A percentile compares a stretch with the other conserved stretches of the same genome.
Conservation (phyloP, 2,113 vertebrate species). For the Platycercus adscitus region DNA sequence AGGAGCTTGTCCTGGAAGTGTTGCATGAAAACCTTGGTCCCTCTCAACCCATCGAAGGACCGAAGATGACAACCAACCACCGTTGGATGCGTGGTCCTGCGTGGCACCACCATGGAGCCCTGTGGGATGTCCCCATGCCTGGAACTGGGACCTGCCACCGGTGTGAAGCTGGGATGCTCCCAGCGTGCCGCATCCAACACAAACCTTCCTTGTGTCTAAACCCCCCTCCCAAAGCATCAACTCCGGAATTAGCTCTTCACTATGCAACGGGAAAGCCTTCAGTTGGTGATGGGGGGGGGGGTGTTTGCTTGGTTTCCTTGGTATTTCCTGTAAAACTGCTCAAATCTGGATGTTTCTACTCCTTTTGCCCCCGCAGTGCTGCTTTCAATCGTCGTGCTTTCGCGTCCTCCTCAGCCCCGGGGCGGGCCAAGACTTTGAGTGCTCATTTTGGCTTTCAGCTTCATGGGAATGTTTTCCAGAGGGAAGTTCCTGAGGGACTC, state of each 20-base stretch:
- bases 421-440: background rate
- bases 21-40: accelerated
- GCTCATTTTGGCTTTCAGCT: background rate
- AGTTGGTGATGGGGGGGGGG: background rate
- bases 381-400: slow-evolving; percentile 39
- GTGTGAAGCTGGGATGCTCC: background rate
- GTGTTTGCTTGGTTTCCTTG: background rate
- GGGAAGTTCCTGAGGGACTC: background rate
- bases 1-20: background rate
- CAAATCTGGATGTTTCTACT: background rate
- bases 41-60: accelerated
- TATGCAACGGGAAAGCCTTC: slow-evolving; percentile 21
- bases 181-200: accelerated
- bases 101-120: accelerated
- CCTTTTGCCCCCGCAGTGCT: background rate
- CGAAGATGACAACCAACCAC: accelerated
- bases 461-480: background rate
- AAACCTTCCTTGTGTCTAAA: background rate
- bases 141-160: background rate
- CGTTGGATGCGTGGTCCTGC: accelerated
- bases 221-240: background rate
- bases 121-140: accelerated
- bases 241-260: background rate
- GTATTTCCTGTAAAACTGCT: background rate
- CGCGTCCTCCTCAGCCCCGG: background rate